A percentile compares a stretch with the other conserved stretches of the same genome.
phyloP scores from a whole-genome alignment of 2,888 invertebrate genomes.

The Leptinotarsa rubiginosa region DNA sequence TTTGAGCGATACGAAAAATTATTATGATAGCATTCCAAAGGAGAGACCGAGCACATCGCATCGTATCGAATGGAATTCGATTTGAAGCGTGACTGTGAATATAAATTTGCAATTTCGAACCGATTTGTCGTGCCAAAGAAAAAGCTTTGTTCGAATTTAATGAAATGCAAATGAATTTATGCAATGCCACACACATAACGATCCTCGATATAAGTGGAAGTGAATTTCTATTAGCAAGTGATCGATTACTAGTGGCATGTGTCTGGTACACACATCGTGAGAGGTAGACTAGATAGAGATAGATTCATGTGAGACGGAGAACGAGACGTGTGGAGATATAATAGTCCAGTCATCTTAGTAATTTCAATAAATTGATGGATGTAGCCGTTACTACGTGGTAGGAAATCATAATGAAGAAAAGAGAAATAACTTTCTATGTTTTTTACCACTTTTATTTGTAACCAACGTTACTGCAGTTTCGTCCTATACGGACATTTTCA shows the following conservation, averaged over 20 bases:
- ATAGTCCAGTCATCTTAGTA: too few relatives aligned
- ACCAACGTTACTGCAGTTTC: too few relatives aligned
- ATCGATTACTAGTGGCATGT: constrained; percentile 17
- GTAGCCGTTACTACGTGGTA: too few relatives aligned
- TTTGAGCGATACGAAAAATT: constrained; percentile 16
- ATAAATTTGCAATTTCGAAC: constrained; percentile 11
- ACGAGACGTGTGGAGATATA: not conserved
- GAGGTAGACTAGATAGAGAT: not conserved
- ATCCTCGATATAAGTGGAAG: constrained; percentile 11
- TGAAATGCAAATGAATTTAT: constrained; percentile 20
- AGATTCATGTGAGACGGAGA: not conserved
- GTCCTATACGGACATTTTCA: too few relatives aligned
- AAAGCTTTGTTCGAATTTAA: constrained; percentile 11
- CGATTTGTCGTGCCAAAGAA: constrained; percentile 12
- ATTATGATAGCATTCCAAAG: constrained; percentile 6
- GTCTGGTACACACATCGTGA: not conserved
- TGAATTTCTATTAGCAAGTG: constrained; percentile 15
- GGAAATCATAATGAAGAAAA: too few relatives aligned
- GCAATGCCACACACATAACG: constrained; percentile 16
- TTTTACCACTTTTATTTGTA: too few relatives aligned
- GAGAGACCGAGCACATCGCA: constrained; percentile 7
- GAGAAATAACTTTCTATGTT: too few relatives aligned
- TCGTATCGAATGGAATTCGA: constrained; percentile 19
- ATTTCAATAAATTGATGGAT: too few relatives aligned
- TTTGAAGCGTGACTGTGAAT: constrained; percentile 15